Conservation (phyloP, 2,797 vertebrate species). For the Scarus forsteni region DNA sequence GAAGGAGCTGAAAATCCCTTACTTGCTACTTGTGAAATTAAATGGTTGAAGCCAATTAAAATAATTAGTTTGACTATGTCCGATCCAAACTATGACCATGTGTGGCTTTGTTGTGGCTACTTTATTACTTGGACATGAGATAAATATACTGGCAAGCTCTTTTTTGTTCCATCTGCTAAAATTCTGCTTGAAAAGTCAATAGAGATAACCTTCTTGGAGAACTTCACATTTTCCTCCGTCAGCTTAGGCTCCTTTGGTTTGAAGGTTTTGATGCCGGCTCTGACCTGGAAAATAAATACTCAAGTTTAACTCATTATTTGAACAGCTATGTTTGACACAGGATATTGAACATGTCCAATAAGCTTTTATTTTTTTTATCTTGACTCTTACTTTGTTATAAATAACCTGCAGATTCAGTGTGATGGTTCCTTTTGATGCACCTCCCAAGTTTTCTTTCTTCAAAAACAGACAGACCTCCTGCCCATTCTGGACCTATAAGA, state of each 20-base stretch:
- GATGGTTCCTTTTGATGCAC: constrained; percentile 90
- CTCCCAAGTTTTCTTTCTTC: constrained; percentile 93
- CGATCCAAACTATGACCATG: constrained; percentile 34
- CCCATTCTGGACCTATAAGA: constrained; percentile 89
- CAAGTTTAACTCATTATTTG: neutral
- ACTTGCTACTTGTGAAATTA: constrained; percentile 55
- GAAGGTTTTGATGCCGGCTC: constrained; percentile 92
- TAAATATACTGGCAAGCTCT: neutral
- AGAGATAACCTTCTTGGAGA: constrained; percentile 92
- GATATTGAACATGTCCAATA: constrained; percentile 6
- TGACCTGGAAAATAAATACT: constrained; percentile 82
- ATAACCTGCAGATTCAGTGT: constrained; percentile 92
- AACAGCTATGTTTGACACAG: neutral
- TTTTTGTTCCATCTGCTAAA: constrained; percentile 44
- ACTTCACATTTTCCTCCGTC: constrained; percentile 90
- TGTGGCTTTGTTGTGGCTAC: constrained; percentile 39
- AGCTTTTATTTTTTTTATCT: constrained; percentile 6
- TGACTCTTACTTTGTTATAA: constrained; percentile 91
- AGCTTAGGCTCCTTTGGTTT: constrained; percentile 89
- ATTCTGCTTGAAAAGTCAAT: constrained; percentile 10
- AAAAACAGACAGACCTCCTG: constrained; percentile 87
- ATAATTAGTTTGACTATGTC: constrained; percentile 49
- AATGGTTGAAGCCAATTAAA: constrained; percentile 66
- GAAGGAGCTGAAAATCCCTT: constrained; percentile 68
- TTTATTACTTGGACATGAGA: constrained; percentile 36